Base-by-base conservation (phyloP, 92 coral and sea anemone genomes). In the Palythoa grandiflora region DNA sequence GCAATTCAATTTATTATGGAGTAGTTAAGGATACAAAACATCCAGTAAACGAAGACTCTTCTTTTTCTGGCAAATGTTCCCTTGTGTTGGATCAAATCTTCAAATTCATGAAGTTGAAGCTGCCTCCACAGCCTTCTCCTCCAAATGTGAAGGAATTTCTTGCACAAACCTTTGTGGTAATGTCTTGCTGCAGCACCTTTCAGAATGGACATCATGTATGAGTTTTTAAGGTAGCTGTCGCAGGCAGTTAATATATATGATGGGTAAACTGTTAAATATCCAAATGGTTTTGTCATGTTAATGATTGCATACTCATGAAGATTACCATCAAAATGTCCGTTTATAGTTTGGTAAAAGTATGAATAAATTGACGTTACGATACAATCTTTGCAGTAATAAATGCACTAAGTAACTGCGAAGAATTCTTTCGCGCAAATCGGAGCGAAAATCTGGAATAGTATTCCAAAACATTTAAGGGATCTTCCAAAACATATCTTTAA, bases 21-120 rank as follows among this genome's bases (percentile, higher is more conserved):
- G 15, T 12, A 54, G 0, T 7, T 8, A 66, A 92, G 94, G 99
- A 97, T 97, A 97, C 99, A 97, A 83, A 87, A 84, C 79, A 90
- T 95, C 99, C 99, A 97, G 88, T 92, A 92, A 37, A 85, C 72
- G 28, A 97, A 68, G 12, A 73, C 93, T 84, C 99, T 94, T 85
- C 96, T 94, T 84, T 89, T 88, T 38, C 89, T 89, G 20, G 99
- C 98, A 48, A 86, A 73, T 14, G 78, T 77, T 9, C 94, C 98
- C 72, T 92, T 96, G 89, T 85, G 87, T 66, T 76, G 71, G 38
- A 96, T 92, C 50, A 93, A 84, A 78, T 96, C 96, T 39, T 89
- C 96, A 92, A 96, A 96, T 78, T 91, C 93, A 68, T 91, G 80
- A 20, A 96, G 84, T 83, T 96, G 91, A 57, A 51, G 57, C 83